Percentiles rank a stretch among this genome's conserved stretches.
phyloP scores from a whole-genome alignment of 2,113 vertebrate genomes.

The chimpanzee (Pan troglodytes) region NHGRI_mPanTro3-v2.1_pri NC_072398.2:98793501-98794000 shows the following conservation, averaged over 20 bases:
- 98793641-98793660: not conserved
- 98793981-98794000: too few relatives aligned
- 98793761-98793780: not conserved
- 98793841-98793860: not conserved
- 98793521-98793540: not conserved
- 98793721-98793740: not conserved
- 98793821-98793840: not conserved
- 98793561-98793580: conserved; percentile 21
- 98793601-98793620: not conserved
- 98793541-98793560: not conserved
- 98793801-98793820: not conserved
- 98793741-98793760: not conserved
- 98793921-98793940: too few relatives aligned
- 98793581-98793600: not conserved
- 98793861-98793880: too few relatives aligned
- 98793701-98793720: conserved; percentile 14
- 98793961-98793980: too few relatives aligned
- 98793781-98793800: not conserved
- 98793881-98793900: too few relatives aligned
- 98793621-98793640: not conserved
- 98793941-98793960: too few relatives aligned
- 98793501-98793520: not conserved
- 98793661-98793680: not conserved
- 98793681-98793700: not conserved
- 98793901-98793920: too few relatives aligned